These are phyloP conservation scores for Lysandra bellargus DNA, from an alignment of 2,888 invertebrate species.

Conservation along the genomic window DNA sequence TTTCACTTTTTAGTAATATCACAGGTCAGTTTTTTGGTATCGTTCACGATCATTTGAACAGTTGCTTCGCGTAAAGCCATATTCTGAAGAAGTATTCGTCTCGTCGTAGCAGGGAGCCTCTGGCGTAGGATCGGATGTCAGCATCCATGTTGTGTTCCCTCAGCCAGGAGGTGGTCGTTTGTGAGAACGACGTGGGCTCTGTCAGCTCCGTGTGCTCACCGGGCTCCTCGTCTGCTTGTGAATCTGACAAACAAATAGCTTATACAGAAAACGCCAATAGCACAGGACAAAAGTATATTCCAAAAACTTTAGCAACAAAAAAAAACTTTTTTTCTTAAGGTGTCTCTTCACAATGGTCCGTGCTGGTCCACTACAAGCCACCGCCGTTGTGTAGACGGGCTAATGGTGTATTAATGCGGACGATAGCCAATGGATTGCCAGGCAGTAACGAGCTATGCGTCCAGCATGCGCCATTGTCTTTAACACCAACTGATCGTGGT, in stretches of 20 bases:
- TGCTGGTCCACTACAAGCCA: no score
- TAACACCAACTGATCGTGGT: no score
- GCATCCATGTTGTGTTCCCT: constrained; percentile 96
- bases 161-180: constrained; percentile 96
- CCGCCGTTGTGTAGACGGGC: no score
- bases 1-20: constrained; percentile 63
- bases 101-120: constrained; percentile 88
- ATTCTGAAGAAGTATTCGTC: constrained; percentile 98
- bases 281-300: background rate
- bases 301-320: background rate
- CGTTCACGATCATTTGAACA: constrained; percentile 83
- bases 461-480: no score
- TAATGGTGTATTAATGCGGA: no score
- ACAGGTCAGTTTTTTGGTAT: constrained; percentile 56
- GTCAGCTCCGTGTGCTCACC: constrained; percentile 83
- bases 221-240: constrained; percentile 67
- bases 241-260: constrained; percentile 49
- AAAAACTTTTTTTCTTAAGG: no score
- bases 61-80: constrained; percentile 92
- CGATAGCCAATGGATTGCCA: no score
- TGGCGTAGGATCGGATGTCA: constrained; percentile 94
- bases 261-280: background rate
- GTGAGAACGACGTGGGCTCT: constrained; percentile 92
- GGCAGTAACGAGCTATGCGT: no score
- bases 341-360: no score